Evolutionary conservation across 2,113 vertebrate species (phyloP).

Genomic region (Ursus arctos): DNA sequence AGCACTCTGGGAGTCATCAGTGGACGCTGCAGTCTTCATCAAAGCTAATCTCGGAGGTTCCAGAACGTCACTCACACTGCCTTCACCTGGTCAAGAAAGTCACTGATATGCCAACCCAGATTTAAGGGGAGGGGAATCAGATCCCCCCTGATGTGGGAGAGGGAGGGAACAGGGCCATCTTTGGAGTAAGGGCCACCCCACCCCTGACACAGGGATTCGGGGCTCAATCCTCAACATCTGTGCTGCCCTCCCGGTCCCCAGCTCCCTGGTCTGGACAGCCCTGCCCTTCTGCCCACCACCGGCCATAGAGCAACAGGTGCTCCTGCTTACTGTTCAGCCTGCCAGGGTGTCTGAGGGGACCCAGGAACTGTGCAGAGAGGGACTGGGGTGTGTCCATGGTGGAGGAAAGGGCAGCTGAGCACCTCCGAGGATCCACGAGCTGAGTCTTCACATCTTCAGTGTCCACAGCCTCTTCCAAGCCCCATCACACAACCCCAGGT

Average conservation of each 20-base stretch:
- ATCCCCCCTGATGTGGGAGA: fast-evolving
- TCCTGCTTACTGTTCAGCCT: background rate
- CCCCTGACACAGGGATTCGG: background rate
- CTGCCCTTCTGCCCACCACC: background rate
- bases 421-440: fast-evolving
- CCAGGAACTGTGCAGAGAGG: background rate
- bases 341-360: background rate
- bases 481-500: fast-evolving
- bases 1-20: background rate
- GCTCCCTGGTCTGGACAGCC: background rate
- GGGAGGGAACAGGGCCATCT: background rate
- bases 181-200: background rate
- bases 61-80: background rate
- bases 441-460: background rate
- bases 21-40: background rate
- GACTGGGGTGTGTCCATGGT: background rate
- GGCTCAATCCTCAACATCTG: background rate
- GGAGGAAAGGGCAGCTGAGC: fast-evolving
- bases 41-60: background rate
- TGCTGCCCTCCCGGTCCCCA: background rate
- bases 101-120: background rate
- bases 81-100: background rate
- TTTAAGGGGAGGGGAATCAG: background rate
- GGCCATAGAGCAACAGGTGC: background rate
- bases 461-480: too few species aligned